phyloP scores from a whole-genome alignment of 2,888 invertebrate species.

The Caenorhabditis zanzibari region DNA sequence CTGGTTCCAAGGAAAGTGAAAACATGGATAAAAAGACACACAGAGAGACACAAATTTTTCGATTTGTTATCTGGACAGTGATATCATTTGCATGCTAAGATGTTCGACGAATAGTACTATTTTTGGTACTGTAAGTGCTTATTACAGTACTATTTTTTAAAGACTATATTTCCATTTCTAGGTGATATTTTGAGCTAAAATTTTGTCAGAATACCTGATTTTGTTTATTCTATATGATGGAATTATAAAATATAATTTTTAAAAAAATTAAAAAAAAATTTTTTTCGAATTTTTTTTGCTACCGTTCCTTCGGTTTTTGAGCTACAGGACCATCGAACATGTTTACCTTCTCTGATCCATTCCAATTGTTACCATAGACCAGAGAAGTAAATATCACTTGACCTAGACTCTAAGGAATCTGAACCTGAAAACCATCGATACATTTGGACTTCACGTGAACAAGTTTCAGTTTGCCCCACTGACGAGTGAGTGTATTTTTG shows the following conservation, averaged over 20 bases:
- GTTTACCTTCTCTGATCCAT: too few relatives aligned
- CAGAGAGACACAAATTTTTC: neutral
- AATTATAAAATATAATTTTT: too few relatives aligned
- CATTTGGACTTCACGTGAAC: constrained; percentile 5
- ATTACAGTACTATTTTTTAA: neutral
- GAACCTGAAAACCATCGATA: too few relatives aligned
- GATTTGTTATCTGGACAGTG: constrained; percentile 4
- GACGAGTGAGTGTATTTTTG: neutral
- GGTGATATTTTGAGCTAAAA: neutral
- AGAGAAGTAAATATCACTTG: neutral
- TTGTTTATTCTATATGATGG: too few relatives aligned
- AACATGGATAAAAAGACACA: neutral
- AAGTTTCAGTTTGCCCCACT: constrained; percentile 9
- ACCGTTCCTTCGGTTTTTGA: neutral
- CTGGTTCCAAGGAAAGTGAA: neutral
- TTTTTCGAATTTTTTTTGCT: too few relatives aligned
- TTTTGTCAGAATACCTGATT: too few relatives aligned
- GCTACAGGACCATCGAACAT: too few relatives aligned
- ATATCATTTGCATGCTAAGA: constrained; percentile 12
- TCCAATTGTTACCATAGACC: neutral
- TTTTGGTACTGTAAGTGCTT: neutral
- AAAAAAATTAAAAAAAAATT: too few relatives aligned
- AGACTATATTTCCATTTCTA: too few relatives aligned
- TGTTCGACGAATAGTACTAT: neutral
- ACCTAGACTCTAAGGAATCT: constrained; percentile 4